Evolutionary conservation across 2,888 invertebrate genomes (phyloP).

Genomic region (Macaria liturata): DNA sequence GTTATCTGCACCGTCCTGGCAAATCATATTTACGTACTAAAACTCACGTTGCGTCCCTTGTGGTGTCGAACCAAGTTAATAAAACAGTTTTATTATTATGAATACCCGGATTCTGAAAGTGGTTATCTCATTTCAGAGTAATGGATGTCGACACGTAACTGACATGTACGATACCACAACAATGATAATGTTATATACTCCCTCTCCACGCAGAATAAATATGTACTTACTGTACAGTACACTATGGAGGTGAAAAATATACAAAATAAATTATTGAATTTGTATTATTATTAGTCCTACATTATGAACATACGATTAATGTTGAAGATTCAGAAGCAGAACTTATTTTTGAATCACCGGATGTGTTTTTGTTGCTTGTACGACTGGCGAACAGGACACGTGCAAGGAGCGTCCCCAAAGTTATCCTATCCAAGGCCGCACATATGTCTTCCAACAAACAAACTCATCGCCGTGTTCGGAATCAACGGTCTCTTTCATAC

Average conservation of each 20-base stretch:
- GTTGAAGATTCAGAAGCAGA: no score
- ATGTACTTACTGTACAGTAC: no score
- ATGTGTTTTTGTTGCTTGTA: slow-evolving; percentile 46
- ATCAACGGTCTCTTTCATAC: slow-evolving; percentile 38
- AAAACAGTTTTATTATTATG: slow-evolving; percentile 21
- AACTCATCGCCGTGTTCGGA: slow-evolving; percentile 37
- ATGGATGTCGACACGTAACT: slow-evolving; percentile 26
- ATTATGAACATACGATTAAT: no score
- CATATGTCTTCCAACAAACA: slow-evolving; percentile 56
- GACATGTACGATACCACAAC: slow-evolving; percentile 20
- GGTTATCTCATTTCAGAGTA: slow-evolving; percentile 33
- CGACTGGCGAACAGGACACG: slow-evolving; percentile 49
- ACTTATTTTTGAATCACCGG: slow-evolving; percentile 31
- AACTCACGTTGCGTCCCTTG: slow-evolving; percentile 10
- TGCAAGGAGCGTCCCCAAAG: slow-evolving; percentile 53
- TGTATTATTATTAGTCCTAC: no score
- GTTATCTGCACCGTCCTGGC: slow-evolving; percentile 14
- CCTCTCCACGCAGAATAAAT: background rate
- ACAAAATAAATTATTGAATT: slow-evolving; percentile 24
- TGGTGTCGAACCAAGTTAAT: slow-evolving; percentile 5
- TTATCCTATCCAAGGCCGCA: slow-evolving; percentile 54
- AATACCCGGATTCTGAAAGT: slow-evolving; percentile 32
- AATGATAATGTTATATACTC: slow-evolving; percentile 5
- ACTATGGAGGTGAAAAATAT: slow-evolving; percentile 2
- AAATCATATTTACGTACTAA: slow-evolving; percentile 10